Evolutionary conservation across 2,113 vertebrate species (phyloP).

Genomic region (Perca fluviatilis): DNA sequence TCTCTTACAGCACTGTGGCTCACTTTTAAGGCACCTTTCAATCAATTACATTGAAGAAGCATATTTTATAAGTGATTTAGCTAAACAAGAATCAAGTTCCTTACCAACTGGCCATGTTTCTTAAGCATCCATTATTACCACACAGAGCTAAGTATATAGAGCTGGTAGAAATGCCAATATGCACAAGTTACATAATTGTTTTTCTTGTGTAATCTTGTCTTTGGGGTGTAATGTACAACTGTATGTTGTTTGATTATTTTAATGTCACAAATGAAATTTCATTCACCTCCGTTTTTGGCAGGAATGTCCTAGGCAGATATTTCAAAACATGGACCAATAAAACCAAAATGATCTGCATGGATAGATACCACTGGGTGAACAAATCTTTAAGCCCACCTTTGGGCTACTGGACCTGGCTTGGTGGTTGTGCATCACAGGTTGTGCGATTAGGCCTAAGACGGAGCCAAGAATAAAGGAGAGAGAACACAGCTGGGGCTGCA

Average conservation of each 20-base stretch:
- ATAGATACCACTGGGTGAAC: neutral
- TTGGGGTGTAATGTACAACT: neutral
- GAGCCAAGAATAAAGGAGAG: neutral
- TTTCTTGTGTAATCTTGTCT: neutral
- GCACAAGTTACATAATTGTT: neutral
- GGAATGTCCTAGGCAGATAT: neutral
- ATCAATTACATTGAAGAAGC: neutral
- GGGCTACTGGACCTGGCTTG: neutral
- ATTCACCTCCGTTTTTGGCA: neutral
- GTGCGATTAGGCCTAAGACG: neutral
- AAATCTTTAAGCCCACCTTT: neutral
- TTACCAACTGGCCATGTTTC: neutral
- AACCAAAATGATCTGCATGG: neutral
- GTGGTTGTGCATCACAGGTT: neutral
- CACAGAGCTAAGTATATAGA: neutral
- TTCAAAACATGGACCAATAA: neutral
- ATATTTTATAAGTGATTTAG: too few relatives aligned
- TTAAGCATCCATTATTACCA: neutral
- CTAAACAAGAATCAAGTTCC: neutral
- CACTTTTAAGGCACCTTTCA: neutral
- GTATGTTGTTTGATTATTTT: neutral
- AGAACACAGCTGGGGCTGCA: slow-evolving; percentile 5
- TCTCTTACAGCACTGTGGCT: neutral
- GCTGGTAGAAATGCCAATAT: neutral
- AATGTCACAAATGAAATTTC: neutral